These are phyloP conservation scores for Taurulus bubalis DNA, from an alignment of 2,113 vertebrate species.

Conservation along the genomic window DNA sequence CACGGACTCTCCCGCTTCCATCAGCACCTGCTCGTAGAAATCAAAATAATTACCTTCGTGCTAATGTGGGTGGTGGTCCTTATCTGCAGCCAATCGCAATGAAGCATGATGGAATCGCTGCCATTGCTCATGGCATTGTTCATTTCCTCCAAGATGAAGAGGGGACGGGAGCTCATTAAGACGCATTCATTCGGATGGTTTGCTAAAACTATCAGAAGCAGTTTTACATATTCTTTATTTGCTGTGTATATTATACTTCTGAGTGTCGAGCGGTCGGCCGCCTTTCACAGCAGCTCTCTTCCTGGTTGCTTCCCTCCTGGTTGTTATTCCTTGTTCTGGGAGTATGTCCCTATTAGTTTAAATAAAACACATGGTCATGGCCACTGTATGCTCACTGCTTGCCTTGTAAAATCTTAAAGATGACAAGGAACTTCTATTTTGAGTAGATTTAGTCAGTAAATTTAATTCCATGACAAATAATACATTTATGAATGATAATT, in stretches of 20 bases:
- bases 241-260: neutral
- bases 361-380: neutral
- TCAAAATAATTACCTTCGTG: conserved; percentile 77
- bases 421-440: neutral
- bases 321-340: neutral
- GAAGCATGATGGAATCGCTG: conserved; percentile 39
- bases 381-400: neutral
- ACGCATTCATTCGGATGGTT: conserved; percentile 2
- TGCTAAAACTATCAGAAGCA: conserved; percentile 3
- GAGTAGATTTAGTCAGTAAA: neutral
- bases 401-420: neutral
- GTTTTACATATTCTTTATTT: neutral
- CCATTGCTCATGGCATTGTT: conserved; percentile 47
- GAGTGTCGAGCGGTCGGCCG: neutral
- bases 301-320: neutral
- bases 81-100: conserved; percentile 62
- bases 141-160: conserved; percentile 38
- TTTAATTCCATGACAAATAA: neutral
- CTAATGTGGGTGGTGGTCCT: conserved; percentile 71
- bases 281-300: neutral
- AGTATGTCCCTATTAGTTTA: neutral
- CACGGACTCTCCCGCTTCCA: conserved; percentile 68
- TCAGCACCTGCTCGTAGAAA: conserved; percentile 80
- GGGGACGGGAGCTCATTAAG: conserved; percentile 26
- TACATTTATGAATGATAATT: neutral